These are phyloP conservation scores for Cercopithecus petaurista DNA, from an alignment of 2,797 vertebrate species.

Conservation along the genomic window DNA sequence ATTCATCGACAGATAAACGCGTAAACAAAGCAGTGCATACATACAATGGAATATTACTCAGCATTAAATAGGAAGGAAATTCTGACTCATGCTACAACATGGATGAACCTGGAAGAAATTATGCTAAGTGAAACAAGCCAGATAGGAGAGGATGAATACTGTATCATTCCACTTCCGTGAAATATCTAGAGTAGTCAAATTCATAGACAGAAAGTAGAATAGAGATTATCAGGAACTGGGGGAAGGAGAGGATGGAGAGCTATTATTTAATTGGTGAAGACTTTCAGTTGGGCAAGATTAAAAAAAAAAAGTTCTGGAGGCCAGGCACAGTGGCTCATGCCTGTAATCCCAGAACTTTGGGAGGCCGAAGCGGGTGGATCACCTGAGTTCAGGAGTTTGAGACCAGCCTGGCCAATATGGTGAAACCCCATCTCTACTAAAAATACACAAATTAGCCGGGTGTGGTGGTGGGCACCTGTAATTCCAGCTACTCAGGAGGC, in stretches of 20 bases:
- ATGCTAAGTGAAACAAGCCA: not conserved
- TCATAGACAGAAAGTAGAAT: not conserved
- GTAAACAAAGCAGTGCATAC: not conserved
- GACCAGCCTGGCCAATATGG: not conserved
- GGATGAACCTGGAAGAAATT: not conserved
- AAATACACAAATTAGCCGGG: not conserved
- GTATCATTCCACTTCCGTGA: not conserved
- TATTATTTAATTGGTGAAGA: not conserved
- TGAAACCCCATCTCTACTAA: not conserved
- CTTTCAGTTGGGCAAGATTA: not conserved
- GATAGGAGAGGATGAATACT: not conserved
- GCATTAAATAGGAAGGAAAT: not conserved
- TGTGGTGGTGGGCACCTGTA: not conserved
- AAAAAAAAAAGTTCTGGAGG: not conserved
- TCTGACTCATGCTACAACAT: not conserved
- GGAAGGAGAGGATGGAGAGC: not conserved
- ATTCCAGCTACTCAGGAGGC: too few relatives aligned
- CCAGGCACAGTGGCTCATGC: rapidly evolving
- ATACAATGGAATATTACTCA: not conserved
- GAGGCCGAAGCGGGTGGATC: not conserved
- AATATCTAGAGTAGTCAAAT: not conserved
- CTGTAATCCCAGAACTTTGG: not conserved
- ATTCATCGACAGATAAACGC: not conserved
- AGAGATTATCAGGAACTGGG: not conserved
- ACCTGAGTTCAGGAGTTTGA: not conserved